Evolutionary conservation across 2,113 vertebrate species (phyloP), one percentile per base, ranked within the genome.

Genomic region (Lethenteron camtschaticum): DNA sequence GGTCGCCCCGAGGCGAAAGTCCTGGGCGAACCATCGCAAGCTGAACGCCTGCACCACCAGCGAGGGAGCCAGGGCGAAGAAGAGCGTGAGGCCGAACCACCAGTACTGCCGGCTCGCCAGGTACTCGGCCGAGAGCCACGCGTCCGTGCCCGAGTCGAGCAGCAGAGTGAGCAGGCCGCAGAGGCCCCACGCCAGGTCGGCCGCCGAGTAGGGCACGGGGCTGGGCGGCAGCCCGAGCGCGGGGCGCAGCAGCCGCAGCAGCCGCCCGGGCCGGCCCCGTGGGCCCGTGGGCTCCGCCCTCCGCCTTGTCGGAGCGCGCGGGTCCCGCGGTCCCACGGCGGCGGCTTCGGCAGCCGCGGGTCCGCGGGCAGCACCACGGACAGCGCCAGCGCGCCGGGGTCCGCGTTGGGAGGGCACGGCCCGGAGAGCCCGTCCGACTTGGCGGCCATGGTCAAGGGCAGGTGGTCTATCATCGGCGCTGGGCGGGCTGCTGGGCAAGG

Each of bases 1-100:
- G 41, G 41, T 41, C 41, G 41, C 41, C 41, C 41, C 41, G 41
- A 41, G 41, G 5, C 41, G 41, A 41, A 41, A 41, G 20, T 66
- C 63, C 63, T 66, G 63, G 9, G 63, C 63, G n/a, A 66, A 20
- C 63, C 63, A 66, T 16, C 63, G 63, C 63, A 66, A 2, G 63
- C 63, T 66, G 63, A 66, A 66, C 9, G 63, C 63, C 24, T 66
- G 63, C 63, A 66, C 63, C n/a, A 66, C n/a, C 24, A 66, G 63
- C 24, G 63, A 66, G 63, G 63, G 63, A 9, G 20, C n/a, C n/a
- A 66, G 63, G 63, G 63, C 24, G 63, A 66, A 66, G 20, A n/a
- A n/a, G 20, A 66, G 63, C n/a, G 63, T 66, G 63, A 66, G n/a
- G 20, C 24, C n/a, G 20, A 66, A 66, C n/a, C 63, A 66, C 63